Percentiles rank a stretch among this genome's conserved stretches.
Conservation (phyloP, 1,140 invertebrate genomes). For the Drosophila pachea region DNA sequence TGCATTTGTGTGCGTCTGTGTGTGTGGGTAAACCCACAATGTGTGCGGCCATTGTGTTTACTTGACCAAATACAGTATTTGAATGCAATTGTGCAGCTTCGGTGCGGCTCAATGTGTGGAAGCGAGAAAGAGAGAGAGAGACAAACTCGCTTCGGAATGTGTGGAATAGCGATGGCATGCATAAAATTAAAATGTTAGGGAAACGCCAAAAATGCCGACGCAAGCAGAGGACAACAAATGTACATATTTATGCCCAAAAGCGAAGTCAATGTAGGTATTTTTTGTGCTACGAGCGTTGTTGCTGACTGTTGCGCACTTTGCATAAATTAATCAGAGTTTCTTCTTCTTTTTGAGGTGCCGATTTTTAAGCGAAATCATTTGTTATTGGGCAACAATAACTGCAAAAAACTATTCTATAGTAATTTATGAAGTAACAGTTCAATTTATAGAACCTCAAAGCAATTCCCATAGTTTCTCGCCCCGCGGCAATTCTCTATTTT, state of each 20-base stretch:
- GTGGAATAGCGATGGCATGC: slow-evolving; percentile 30
- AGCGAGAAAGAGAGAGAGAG: slow-evolving; percentile 17
- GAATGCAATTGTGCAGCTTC: slow-evolving; percentile 44
- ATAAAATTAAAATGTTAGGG: slow-evolving; percentile 51
- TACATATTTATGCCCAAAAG: slow-evolving; percentile 24
- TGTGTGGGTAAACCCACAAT: neutral
- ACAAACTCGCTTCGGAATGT: slow-evolving; percentile 21
- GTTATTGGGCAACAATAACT: neutral
- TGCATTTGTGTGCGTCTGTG: neutral
- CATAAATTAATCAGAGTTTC: slow-evolving; percentile 54
- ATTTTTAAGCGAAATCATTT: slow-evolving; percentile 4
- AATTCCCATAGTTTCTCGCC: slow-evolving; percentile 18
- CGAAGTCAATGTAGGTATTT: slow-evolving; percentile 16
- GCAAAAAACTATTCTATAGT: neutral
- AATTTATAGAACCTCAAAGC: slow-evolving; percentile 2
- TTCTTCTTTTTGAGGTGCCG: slow-evolving; percentile 15
- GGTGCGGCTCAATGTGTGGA: slow-evolving; percentile 10
- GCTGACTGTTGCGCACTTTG: slow-evolving; percentile 47
- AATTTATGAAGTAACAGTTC: neutral
- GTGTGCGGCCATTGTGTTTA: slow-evolving; percentile 1
- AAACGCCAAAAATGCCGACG: slow-evolving; percentile 70
- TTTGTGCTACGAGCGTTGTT: slow-evolving; percentile 9
- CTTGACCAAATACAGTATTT: slow-evolving; percentile 8
- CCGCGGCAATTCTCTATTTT: slow-evolving; percentile 47
- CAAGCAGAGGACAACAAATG: slow-evolving; percentile 46